These are phyloP conservation scores for Pseudoatta argentina DNA, from an alignment of 1,140 invertebrate genomes.

Conservation along the genomic window DNA sequence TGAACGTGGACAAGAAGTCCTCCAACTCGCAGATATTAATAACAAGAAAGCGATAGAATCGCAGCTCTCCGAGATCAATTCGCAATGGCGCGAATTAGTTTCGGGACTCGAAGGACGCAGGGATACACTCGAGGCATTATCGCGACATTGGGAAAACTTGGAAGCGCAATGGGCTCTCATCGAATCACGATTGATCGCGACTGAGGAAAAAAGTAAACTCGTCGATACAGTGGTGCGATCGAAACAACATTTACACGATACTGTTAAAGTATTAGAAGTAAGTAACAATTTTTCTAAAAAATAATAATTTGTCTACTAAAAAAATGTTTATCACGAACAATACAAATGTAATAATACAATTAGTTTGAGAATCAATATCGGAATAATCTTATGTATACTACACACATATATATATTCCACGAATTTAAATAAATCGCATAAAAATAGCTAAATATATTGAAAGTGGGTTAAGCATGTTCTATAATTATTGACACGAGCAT, in stretches of 20 bases:
- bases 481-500: background rate
- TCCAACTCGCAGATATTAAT: conserved; percentile 88
- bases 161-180: conserved; percentile 90
- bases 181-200: conserved; percentile 88
- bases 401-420: background rate
- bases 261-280: conserved; percentile 90
- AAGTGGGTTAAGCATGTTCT: background rate
- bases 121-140: conserved; percentile 89
- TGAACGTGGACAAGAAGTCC: conserved; percentile 89
- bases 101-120: conserved; percentile 89
- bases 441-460: conserved; percentile 16
- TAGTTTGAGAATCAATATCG: background rate
- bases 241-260: conserved; percentile 90
- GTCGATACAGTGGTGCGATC: conserved; percentile 91
- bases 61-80: conserved; percentile 89
- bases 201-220: conserved; percentile 91
- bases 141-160: conserved; percentile 92
- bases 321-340: background rate
- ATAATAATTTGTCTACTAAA: background rate
- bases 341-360: background rate
- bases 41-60: conserved; percentile 89
- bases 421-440: conserved; percentile 10
- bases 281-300: conserved; percentile 72
- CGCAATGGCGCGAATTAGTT: conserved; percentile 92
- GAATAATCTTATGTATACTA: background rate